Conservation (phyloP, 2,797 vertebrate species). For the Anas georgica region DNA sequence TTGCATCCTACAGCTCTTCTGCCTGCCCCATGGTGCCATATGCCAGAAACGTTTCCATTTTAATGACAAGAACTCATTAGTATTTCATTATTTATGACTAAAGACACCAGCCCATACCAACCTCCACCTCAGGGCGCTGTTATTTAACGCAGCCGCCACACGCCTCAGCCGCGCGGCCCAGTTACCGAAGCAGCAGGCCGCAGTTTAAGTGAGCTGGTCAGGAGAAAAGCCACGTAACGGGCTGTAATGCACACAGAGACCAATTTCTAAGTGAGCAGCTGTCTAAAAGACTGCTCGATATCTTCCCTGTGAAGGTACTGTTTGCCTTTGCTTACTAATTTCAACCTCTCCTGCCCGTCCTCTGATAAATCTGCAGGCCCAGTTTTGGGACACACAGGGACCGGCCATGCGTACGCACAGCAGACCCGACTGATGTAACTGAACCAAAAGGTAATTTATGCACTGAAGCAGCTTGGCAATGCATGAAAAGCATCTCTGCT, state of each 20-base stretch:
- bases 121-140: neutral
- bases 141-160: neutral
- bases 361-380: constrained; percentile 41
- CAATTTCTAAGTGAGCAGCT: neutral
- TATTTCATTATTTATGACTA: neutral
- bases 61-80: neutral
- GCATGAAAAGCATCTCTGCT: constrained; percentile 77
- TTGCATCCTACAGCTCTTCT: neutral
- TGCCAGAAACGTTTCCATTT: neutral
- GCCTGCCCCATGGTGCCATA: accelerated
- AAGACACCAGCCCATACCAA: neutral
- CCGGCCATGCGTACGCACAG: constrained; percentile 41
- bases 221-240: neutral
- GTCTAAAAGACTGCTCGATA: constrained; percentile 2
- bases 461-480: constrained; percentile 60
- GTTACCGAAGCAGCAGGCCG: neutral
- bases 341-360: constrained; percentile 21
- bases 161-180: neutral
- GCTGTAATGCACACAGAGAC: neutral
- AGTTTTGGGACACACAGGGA: neutral
- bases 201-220: neutral
- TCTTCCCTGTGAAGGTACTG: neutral
- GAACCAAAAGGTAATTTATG: constrained; percentile 70
- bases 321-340: constrained; percentile 35
- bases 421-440: neutral